Percentiles rank a stretch among this genome's conserved stretches.
Evolutionary conservation across 2,888 invertebrate species (phyloP).

Genomic region (Drosophila ezoana): DNA sequence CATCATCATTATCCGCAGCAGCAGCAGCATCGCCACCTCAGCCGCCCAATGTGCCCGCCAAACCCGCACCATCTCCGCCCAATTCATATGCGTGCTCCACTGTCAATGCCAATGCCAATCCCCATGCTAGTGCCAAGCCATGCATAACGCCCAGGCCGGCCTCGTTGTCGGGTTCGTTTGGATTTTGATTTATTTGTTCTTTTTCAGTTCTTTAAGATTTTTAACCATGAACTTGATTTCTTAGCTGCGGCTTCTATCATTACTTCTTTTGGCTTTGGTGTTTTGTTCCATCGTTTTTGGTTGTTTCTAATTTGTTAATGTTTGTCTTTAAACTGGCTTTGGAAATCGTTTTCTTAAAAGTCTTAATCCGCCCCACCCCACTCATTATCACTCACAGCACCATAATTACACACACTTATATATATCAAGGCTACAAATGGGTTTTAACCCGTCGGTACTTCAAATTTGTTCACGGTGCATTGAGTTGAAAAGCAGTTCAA

Average conservation of each 20-base stretch:
- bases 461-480: too few relatives aligned
- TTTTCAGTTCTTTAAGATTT: constrained; percentile 29
- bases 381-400: constrained; percentile 29
- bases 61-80: constrained; percentile 43
- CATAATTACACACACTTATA: constrained; percentile 2
- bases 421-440: background rate
- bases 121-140: constrained; percentile 76
- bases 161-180: constrained; percentile 84
- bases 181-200: constrained; percentile 58
- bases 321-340: constrained; percentile 36
- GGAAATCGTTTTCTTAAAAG: constrained; percentile 4
- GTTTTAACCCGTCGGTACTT: background rate
- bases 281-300: constrained; percentile 20
- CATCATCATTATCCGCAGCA: constrained; percentile 44
- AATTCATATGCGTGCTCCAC: constrained; percentile 64
- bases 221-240: constrained; percentile 12
- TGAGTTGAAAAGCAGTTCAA: too few relatives aligned
- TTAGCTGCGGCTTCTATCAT: constrained; percentile 17
- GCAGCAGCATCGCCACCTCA: constrained; percentile 42
- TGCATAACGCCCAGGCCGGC: constrained; percentile 85
- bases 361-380: constrained; percentile 3
- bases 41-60: constrained; percentile 54
- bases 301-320: constrained; percentile 14
- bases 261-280: constrained; percentile 37
- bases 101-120: constrained; percentile 51